Evolutionary conservation across 2,888 invertebrate species (phyloP).

Genomic region (Helobdella robusta): DNA sequence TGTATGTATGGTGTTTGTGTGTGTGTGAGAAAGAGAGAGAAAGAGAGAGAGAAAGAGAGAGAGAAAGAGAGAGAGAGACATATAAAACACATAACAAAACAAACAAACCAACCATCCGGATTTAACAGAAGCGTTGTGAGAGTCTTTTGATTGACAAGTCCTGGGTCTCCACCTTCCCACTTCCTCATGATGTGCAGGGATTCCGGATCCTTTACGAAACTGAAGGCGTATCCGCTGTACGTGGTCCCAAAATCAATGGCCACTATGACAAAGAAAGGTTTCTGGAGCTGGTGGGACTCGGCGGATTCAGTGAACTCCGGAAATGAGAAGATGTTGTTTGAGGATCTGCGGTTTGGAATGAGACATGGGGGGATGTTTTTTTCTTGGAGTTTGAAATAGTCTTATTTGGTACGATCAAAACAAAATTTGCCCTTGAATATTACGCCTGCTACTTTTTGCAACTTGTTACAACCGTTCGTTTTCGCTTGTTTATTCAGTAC

Average conservation of each 20-base stretch:
- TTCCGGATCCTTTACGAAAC: constrained; percentile 52
- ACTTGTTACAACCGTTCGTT: too few relatives aligned
- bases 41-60: too few relatives aligned
- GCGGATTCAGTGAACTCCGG: background rate
- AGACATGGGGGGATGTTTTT: too few relatives aligned
- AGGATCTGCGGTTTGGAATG: too few relatives aligned
- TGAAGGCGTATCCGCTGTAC: constrained; percentile 56
- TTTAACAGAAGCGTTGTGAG: constrained; percentile 53
- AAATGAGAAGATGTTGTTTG: background rate
- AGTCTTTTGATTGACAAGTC: constrained; percentile 55
- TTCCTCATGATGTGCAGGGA: constrained; percentile 55
- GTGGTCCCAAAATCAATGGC: constrained; percentile 57
- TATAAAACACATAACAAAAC: too few relatives aligned
- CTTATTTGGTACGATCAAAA: too few relatives aligned
- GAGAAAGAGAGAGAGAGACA: too few relatives aligned
- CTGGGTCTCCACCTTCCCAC: constrained; percentile 53
- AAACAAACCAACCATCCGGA: too few relatives aligned
- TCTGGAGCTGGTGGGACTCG: background rate
- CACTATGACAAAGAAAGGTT: constrained; percentile 51
- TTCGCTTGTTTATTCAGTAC: too few relatives aligned
- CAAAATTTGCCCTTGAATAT: background rate
- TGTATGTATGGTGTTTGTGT: too few relatives aligned
- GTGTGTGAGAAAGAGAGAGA: too few relatives aligned
- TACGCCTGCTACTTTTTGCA: background rate
- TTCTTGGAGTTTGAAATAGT: too few relatives aligned